Base-by-base conservation (phyloP, 2,113 vertebrate species). In the Crotophaga sulcirostris region DNA sequence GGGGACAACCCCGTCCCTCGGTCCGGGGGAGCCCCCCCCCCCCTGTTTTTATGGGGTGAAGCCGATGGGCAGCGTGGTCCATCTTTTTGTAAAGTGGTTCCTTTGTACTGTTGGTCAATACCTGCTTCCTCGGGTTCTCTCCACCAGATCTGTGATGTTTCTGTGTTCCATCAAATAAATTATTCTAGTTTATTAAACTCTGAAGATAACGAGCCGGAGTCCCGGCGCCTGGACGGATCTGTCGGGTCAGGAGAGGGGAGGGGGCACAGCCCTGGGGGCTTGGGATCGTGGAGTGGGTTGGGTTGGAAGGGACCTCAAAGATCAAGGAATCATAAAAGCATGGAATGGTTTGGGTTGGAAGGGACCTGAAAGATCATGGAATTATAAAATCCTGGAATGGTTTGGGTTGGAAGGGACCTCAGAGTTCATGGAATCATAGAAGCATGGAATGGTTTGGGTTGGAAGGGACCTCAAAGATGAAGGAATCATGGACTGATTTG, bases 181-280 rank as follows among this genome's bases (percentile, higher is more conserved):
- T 98, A 98, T 98, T 97, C 92, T 96, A 97, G 97, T 98, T 98
- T 97, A 97, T 97, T 98, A 97, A 96, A 96, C 94, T 96, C 91
- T 66, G 94, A 91, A 93, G 4, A 42, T 7, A 33, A 58, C 23
- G 68, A 92, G 91, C 60, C 33, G 19, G 3, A n/a, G 20, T 21
- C 58, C 40, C 9, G 2, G 45, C 3, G 3, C 49, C 49, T 81
- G 55, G 56, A 66, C 16, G 3, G 3, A n/a, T 45, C 64, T 70
- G 8, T 66, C 73, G 67, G 33, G 42, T 52, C 28, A 28, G 63
- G 49, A 51, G 4, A 6, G 23, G 78, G 86, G 16, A 40, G 36
- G 18, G 34, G 64, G 29, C 26, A 9, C 29, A 34, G 36, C 15
- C 56, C 49, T 16, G 29, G 67, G 56, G 34, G 40, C 40, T 42